Conservation (phyloP, 1,140 invertebrate species). For the Drosophila santomea region DNA sequence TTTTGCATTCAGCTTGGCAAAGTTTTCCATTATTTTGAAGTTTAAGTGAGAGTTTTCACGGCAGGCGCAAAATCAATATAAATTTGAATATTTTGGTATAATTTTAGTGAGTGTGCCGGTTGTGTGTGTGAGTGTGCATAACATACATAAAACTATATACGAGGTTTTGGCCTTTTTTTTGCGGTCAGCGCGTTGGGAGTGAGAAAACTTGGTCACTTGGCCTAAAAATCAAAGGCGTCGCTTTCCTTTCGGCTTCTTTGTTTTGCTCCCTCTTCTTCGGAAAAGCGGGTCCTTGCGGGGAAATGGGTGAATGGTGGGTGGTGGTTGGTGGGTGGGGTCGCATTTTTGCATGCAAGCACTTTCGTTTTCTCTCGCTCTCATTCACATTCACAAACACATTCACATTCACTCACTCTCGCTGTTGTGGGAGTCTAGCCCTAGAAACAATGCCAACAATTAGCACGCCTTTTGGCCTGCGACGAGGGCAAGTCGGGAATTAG, state of each 20-base stretch:
- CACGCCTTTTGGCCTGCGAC: constrained; percentile 21
- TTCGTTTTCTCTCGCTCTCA: constrained; percentile 61
- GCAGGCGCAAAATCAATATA: constrained; percentile 75
- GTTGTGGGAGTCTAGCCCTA: constrained; percentile 53
- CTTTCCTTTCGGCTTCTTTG: constrained; percentile 62
- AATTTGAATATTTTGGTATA: constrained; percentile 83
- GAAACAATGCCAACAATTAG: constrained; percentile 53
- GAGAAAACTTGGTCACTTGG: constrained; percentile 63
- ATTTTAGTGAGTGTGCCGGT: constrained; percentile 43
- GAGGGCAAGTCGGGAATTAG: constrained; percentile 42
- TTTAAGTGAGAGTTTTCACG: constrained; percentile 70
- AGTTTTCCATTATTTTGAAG: constrained; percentile 40
- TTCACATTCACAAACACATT: constrained; percentile 1
- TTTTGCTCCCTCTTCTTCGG: constrained; percentile 60
- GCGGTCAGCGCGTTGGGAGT: constrained; percentile 51
- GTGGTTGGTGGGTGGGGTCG: constrained; percentile 10
- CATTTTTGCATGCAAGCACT: constrained; percentile 75
- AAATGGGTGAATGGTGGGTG: neutral
- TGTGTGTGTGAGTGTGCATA: constrained; percentile 20
- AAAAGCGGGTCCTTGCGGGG: constrained; percentile 21
- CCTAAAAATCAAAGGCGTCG: constrained; percentile 67
- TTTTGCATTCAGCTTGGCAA: constrained; percentile 2
- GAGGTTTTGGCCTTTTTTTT: constrained; percentile 50
- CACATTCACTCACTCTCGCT: constrained; percentile 15
- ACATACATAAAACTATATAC: constrained; percentile 63